Base-by-base conservation (phyloP, 2,888 invertebrate species). In the Mesodorylaimus sp. region DNA sequence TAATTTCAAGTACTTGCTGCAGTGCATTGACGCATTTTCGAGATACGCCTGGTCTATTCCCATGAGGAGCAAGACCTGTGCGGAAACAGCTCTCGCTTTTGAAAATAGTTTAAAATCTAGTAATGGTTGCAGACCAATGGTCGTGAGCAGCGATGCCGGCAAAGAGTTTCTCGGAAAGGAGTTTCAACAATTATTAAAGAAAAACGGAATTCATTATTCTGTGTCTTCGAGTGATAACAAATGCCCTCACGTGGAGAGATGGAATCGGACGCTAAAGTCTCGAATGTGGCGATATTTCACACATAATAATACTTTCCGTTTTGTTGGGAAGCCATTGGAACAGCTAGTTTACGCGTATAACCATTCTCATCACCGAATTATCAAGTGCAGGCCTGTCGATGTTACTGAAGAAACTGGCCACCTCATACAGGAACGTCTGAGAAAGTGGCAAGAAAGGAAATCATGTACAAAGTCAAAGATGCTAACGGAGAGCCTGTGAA, bases 41-140 rank as follows among this genome's bases (percentile, higher is more conserved):
- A 53, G 47, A 49, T 51, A 47, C 47, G 51, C 48, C 29, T 55
- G 52, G 51, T 47, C 51, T 19, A 37, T 46, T 23, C 51, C 54
- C 19, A 44, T 50, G 10, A 51, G 52, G 51, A 41, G 52, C 43
- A 50, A 49, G 51, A 53, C 7, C 7, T 23, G 24, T 26, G 19
- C 7, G 5, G 21, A n/a, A 5, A 39, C 21, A 7, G 7, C 21
- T 13, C 7, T 19, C 21, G 41, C 41, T 23, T 44, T 13, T 13
- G 21, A 7, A 26, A 44, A 44, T 3, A 5, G 5, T 23, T 23
- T 24, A 10, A n/a, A n/a, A n/a, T n/a, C 5, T 24, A 23, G n/a
- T 7, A n/a, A 19, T 5, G 24, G 24, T 7, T 7, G 7, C 5
- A 44, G 26, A 7, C 19, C 26, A 7, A 24, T 7, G 7, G 26